Base-by-base conservation (phyloP, 2,797 vertebrate genomes). In the Triplophysa bombifrons region DNA sequence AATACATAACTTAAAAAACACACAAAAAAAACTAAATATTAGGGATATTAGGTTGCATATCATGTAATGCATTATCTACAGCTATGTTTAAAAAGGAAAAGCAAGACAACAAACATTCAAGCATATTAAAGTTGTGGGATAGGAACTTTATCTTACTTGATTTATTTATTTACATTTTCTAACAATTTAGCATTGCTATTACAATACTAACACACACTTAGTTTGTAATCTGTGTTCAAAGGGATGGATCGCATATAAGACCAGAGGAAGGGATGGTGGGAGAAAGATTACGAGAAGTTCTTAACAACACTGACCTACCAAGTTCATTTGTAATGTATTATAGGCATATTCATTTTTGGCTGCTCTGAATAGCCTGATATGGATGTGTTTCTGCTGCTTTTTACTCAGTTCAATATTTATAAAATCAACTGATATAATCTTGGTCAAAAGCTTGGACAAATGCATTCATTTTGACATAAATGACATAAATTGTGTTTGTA, bases 21-120 rank as follows among this genome's bases (percentile, higher is more conserved):
- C 3, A 30, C 3, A 4, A 48, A 50, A 11, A 27, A 50, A 19
- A 20, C n/a, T 20, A 8, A 48, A n/a, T 5, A 19, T 27, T 13
- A 3, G 3, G 8, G 7, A 61, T 19, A 41, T 51, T 38, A 9
- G 12, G 0, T 19, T 2, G 30, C 4, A 34, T 22, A 61, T 77
- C 27, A 46, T 69, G 41, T 20, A 12, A 70, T 13, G 60, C 27
- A 34, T 19, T 78, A 63, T 71, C 16, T 51, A 38, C 19, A 51
- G 30, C 44, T 61, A n/a, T 41, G 20, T 19, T 63, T 41, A 4
- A 25, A 71, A 78, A 78, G 67, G 67, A 44, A 71, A 63, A 2
- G 20, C 9, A 11, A 71, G 3, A 71, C 46, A 71, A 78, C 70
- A 3, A 4, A 30, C 12, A 46, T 46, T 46, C 12, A 41, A 41